Evolutionary conservation across 2,113 vertebrate genomes (phyloP).

Genomic region (Peromyscus californicus): DNA sequence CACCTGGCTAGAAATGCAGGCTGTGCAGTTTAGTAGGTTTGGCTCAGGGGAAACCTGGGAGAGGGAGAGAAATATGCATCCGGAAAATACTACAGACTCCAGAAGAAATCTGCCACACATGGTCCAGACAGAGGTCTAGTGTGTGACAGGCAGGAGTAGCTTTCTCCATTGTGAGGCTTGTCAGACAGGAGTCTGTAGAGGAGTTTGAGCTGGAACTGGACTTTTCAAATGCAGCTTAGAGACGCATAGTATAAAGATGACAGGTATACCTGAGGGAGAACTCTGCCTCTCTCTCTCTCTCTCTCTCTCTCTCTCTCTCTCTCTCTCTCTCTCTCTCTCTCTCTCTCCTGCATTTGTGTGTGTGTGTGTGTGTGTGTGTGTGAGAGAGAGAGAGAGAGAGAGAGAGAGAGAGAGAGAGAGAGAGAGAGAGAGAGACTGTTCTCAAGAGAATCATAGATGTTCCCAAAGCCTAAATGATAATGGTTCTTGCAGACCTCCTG

Average conservation of each 20-base stretch:
- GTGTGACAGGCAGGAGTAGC: background rate
- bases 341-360: background rate
- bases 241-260: background rate
- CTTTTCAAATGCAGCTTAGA: background rate
- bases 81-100: background rate
- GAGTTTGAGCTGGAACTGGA: background rate
- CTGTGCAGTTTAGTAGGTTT: background rate
- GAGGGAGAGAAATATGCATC: background rate
- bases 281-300: background rate
- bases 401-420: too few species aligned
- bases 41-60: too few species aligned
- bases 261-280: background rate
- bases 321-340: background rate
- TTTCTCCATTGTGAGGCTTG: background rate
- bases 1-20: background rate
- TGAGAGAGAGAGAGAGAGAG: too few species aligned
- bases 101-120: background rate
- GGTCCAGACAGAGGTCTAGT: rapidly evolving
- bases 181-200: background rate
- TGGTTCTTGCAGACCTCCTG: background rate
- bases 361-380: background rate
- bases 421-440: background rate
- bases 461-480: background rate
- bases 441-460: background rate
- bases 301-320: background rate